Evolutionary conservation across 2,113 vertebrate genomes (phyloP), one percentile per base, ranked within the genome.

Genomic region (Ptychochromis oligacanthus): DNA sequence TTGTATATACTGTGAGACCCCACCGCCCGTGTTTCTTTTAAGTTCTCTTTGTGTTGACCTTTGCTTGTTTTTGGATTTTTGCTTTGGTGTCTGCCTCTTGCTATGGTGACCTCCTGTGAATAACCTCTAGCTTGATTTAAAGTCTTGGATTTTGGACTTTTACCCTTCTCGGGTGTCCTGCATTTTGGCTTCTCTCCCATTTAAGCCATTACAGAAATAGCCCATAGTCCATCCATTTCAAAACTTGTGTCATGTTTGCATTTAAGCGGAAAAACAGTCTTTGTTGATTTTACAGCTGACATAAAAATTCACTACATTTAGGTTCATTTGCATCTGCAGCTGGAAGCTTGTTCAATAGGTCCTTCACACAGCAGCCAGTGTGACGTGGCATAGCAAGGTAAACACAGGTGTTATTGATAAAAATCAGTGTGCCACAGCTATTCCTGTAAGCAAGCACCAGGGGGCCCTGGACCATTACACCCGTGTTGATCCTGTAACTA

Each of bases 391-490:
- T 67, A 11, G 64, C 46, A 52, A 28, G 65, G 4, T 31, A 31
- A 20, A 72, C 43, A 72, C 65, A 52, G 17, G 65, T 72, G 46
- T 52, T 72, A 72, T 31, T 72, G 65, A 72, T 52, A 31, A 72
- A 12, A 52, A 72, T 52, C 10, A 72, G 65, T 8, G 17, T 72
- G 28, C 31, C 10, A 13, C 10, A 72, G 26, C 12, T 15, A 70
- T 52, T n/a, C 26, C 31, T 31, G 43, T 14, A 52, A 49, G 24
- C 46, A 52, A 52, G 43, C 0, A 72, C 17, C 67, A 72, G 26
- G 17, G 67, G 26, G 26, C 31, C 46, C 46, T 14, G 65, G 10
- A 49, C 43, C 24, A 70, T 70, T 52, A 72, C 26, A 52, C 28
- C 52, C 28, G 43, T 7, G 6, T 31, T 31, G 20, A 31, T 0